phyloP scores from a whole-genome alignment of 2,113 vertebrate genomes.

The Bambusicola thoracicus region DNA sequence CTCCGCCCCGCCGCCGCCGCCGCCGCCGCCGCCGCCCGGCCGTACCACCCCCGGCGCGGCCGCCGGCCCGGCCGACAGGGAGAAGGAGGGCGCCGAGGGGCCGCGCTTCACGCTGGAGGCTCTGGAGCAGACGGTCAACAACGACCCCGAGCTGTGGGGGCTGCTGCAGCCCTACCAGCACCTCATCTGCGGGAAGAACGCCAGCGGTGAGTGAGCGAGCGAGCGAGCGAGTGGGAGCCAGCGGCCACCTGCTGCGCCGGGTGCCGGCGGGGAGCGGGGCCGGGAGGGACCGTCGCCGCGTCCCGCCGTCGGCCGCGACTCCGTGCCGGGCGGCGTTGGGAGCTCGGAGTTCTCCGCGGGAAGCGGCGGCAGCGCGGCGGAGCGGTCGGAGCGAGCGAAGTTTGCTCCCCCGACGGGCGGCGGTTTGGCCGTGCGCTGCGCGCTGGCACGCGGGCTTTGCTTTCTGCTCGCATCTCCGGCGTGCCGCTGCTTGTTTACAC shows the following conservation, averaged over 20 bases:
- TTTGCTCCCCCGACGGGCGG: conserved; percentile 70
- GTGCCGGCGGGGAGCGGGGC: no score
- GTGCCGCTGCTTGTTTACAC: conserved; percentile 74
- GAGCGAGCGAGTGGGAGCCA: conserved; percentile 79
- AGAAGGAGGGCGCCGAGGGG: conserved; percentile 76
- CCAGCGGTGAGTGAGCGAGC: conserved; percentile 94
- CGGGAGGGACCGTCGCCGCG: not conserved
- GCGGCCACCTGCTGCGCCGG: not conserved
- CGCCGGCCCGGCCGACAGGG: not conserved
- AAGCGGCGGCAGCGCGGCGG: conserved; percentile 76
- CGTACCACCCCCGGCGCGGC: no score
- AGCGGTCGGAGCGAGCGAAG: conserved; percentile 75
- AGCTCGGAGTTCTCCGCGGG: conserved; percentile 73
- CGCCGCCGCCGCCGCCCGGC: conserved; percentile 40
- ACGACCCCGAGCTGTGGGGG: conserved; percentile 93
- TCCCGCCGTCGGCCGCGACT: not conserved
- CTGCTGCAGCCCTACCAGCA: conserved; percentile 90
- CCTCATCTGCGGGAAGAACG: conserved; percentile 93
- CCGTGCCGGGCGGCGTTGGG: conserved; percentile 38
- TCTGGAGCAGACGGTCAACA: conserved; percentile 91
- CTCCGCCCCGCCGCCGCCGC: conserved; percentile 41
- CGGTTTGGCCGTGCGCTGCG: conserved; percentile 73
- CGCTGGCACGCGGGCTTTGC: conserved; percentile 73
- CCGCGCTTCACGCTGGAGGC: conserved; percentile 88
- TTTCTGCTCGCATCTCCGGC: conserved; percentile 79